A percentile compares a stretch with the other conserved stretches of the same genome.
phyloP scores from a whole-genome alignment of 2,113 vertebrate species.

The Leptobrachium leishanense region DNA sequence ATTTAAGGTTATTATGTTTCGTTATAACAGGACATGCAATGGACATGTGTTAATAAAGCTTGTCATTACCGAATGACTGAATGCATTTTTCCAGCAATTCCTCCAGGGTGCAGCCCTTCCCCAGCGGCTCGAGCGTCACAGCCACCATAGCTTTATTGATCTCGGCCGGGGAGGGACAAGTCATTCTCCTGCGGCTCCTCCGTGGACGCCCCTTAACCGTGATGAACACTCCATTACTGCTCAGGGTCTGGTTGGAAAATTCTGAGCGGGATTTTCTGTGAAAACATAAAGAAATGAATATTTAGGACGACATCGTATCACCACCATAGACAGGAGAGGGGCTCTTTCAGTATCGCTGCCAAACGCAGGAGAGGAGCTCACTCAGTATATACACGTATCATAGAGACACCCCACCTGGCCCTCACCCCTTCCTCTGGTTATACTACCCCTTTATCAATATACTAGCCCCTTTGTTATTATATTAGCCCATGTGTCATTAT shows the following conservation, averaged over 20 bases:
- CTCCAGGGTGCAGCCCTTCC: conserved; percentile 76
- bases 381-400: too few species aligned
- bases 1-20: too few species aligned
- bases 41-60: too few species aligned
- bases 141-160: conserved; percentile 77
- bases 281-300: neutral
- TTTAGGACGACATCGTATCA: neutral
- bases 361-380: too few species aligned
- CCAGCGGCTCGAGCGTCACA: conserved; percentile 64
- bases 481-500: too few species aligned
- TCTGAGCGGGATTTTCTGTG: conserved; percentile 69
- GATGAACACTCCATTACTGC: conserved; percentile 15
- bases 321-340: neutral
- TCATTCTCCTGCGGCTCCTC: conserved; percentile 75
- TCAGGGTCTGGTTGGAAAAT: conserved; percentile 59
- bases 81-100: conserved; percentile 86
- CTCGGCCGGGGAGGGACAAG: conserved; percentile 85
- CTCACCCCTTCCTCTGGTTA: too few species aligned
- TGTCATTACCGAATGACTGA: conserved; percentile 76
- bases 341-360: too few species aligned
- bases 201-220: conserved; percentile 54
- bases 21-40: too few species aligned
- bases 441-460: too few species aligned
- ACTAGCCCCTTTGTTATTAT: too few species aligned
- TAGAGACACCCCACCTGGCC: neutral